Evolutionary conservation across 2,888 invertebrate species (phyloP).

Genomic region (Drosophila basisetae): DNA sequence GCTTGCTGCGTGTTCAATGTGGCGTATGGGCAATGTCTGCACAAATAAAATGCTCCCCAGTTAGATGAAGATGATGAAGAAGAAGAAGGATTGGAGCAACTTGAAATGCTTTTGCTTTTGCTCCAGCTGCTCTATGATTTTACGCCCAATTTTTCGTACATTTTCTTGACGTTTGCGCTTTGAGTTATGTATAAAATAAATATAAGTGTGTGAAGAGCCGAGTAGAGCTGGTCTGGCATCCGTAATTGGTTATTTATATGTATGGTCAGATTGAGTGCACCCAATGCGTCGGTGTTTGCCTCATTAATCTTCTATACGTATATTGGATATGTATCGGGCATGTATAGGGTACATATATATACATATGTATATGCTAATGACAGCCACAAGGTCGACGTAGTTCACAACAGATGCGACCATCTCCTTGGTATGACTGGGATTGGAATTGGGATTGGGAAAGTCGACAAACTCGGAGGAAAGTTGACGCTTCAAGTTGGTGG

Average conservation of each 20-base stretch:
- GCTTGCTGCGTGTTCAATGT: conserved; percentile 58
- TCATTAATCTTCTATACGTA: conserved; percentile 47
- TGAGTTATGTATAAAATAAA: conserved; percentile 5
- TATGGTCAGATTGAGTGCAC: conserved; percentile 36
- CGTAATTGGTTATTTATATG: conserved; percentile 62
- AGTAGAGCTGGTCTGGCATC: conserved; percentile 5
- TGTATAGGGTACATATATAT: not conserved
- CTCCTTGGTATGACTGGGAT: not conserved
- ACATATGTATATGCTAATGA: conserved; percentile 41
- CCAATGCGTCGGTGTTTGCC: conserved; percentile 21
- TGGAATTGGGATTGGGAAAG: conserved; percentile 1
- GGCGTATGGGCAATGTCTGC: conserved; percentile 73
- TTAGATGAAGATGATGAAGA: conserved; percentile 3
- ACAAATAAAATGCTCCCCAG: conserved; percentile 36
- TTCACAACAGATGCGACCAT: conserved; percentile 17
- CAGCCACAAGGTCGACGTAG: conserved; percentile 57
- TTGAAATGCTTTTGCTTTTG: not conserved
- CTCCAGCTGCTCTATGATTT: conserved; percentile 27
- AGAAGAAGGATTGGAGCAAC: not conserved
- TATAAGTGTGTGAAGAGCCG: not conserved
- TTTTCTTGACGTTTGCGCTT: conserved; percentile 63
- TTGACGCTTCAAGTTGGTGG: not conserved
- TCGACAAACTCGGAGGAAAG: conserved; percentile 18
- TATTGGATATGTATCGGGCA: not conserved
- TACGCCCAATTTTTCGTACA: conserved; percentile 34